Percentiles rank a stretch among this genome's conserved stretches.
Conservation (phyloP, 2,888 invertebrate species). For the Desoria tigrina region DNA sequence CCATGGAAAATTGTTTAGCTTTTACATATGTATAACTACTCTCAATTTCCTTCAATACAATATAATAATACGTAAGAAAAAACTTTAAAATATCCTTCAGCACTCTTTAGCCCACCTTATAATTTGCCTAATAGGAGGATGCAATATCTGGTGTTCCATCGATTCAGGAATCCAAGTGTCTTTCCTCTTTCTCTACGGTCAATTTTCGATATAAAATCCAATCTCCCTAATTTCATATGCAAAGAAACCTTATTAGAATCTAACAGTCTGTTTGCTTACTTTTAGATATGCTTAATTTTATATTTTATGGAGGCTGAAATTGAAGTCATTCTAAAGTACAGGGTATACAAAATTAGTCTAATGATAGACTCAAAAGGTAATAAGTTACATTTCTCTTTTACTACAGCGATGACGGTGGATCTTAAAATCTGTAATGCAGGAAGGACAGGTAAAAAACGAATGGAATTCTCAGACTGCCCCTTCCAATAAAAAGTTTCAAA, state of each 20-base stretch:
- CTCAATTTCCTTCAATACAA: conserved; percentile 2
- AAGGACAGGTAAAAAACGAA: background rate
- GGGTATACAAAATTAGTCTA: background rate
- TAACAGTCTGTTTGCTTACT: conserved; percentile 5
- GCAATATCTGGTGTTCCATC: conserved; percentile 6
- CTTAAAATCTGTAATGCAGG: too few relatives aligned
- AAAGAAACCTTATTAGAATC: background rate
- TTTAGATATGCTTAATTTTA: background rate
- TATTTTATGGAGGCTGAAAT: conserved; percentile 4
- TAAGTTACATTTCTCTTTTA: background rate
- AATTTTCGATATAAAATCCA: conserved; percentile 5
- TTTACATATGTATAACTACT: background rate
- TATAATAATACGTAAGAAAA: conserved; percentile 7
- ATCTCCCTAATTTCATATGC: conserved; percentile 7
- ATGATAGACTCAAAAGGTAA: background rate
- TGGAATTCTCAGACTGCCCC: background rate
- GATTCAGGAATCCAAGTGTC: background rate
- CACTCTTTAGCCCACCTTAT: conserved; percentile 17
- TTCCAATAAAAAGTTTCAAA: too few relatives aligned
- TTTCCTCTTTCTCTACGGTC: background rate
- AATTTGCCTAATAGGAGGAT: conserved; percentile 33
- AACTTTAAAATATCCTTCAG: conserved; percentile 12
- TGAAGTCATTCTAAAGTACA: conserved; percentile 2
- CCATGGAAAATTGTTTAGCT: background rate
- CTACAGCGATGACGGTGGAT: too few relatives aligned